Percentiles rank a stretch among this genome's conserved stretches.
Evolutionary conservation across 2,797 vertebrate genomes (phyloP).

Genomic region (Amniataba percoides): DNA sequence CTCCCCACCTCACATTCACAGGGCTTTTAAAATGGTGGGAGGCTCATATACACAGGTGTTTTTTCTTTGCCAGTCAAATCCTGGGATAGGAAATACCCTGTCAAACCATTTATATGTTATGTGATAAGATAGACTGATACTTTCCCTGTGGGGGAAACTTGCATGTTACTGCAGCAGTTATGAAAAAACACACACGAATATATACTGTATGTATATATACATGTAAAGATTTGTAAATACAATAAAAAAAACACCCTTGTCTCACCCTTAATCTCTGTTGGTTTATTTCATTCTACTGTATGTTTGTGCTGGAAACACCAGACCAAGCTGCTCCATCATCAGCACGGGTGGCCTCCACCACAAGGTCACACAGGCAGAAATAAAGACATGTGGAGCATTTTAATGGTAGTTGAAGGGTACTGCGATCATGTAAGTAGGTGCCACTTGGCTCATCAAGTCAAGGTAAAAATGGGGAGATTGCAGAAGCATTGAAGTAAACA

Average conservation of each 20-base stretch:
- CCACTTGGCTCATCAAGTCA: background rate
- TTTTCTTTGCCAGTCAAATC: background rate
- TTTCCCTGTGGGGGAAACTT: too few relatives aligned
- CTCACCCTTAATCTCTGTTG: background rate
- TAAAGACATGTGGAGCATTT: background rate
- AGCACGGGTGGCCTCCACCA: background rate
- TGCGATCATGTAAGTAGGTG: background rate
- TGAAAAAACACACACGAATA: too few relatives aligned
- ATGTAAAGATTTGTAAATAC: background rate
- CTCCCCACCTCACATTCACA: too few relatives aligned
- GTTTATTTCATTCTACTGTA: background rate
- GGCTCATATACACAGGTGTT: too few relatives aligned
- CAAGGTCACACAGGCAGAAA: slow-evolving; percentile 23
- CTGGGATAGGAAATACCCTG: background rate
- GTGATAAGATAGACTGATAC: background rate
- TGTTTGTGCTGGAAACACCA: background rate
- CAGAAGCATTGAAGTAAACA: background rate
- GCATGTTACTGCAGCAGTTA: too few relatives aligned
- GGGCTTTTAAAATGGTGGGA: too few relatives aligned
- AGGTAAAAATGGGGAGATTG: background rate
- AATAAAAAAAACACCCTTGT: background rate
- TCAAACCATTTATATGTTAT: background rate
- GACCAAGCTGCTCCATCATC: background rate
- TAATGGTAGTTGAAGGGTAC: background rate
- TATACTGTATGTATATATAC: too few relatives aligned